phyloP scores from a whole-genome alignment of 1,140 invertebrate species.

The Lethrus apterus region DNA sequence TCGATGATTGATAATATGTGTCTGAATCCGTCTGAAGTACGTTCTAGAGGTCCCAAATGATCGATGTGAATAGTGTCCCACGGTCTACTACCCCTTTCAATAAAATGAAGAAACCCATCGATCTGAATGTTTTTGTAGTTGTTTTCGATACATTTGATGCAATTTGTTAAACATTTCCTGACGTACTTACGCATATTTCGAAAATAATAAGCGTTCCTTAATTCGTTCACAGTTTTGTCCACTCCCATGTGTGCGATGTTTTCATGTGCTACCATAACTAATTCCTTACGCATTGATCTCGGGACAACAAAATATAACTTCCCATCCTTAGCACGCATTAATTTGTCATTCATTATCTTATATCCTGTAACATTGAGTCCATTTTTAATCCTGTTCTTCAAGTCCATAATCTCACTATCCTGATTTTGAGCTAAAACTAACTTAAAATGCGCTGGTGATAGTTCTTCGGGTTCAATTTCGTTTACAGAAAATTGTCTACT shows the following conservation, averaged over 20 bases:
- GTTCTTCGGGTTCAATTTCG: too few species aligned
- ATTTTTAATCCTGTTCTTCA: too few species aligned
- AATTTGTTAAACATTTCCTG: neutral
- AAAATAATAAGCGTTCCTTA: constrained; percentile 5
- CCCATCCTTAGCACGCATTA: neutral
- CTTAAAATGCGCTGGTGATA: too few species aligned
- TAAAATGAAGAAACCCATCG: constrained; percentile 1
- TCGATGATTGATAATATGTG: constrained; percentile 25
- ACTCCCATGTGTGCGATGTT: neutral
- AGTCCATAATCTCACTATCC: too few species aligned
- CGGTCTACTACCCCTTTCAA: neutral
- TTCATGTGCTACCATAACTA: constrained; percentile 4
- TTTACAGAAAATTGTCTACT: too few species aligned
- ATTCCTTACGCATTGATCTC: neutral
- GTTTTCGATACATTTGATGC: constrained; percentile 8
- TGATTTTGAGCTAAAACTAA: too few species aligned
- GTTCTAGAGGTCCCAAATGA: constrained; percentile 22
- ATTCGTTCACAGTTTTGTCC: neutral
- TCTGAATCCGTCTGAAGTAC: constrained; percentile 19
- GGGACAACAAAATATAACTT: constrained; percentile 7
- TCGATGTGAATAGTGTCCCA: constrained; percentile 11
- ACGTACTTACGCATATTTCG: constrained; percentile 1
- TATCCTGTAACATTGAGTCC: too few species aligned
- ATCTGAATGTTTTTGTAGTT: neutral
- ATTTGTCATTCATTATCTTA: neutral